These are phyloP conservation scores for Galeruca laticollis DNA, from an alignment of 2,888 invertebrate genomes.

Conservation along the genomic window DNA sequence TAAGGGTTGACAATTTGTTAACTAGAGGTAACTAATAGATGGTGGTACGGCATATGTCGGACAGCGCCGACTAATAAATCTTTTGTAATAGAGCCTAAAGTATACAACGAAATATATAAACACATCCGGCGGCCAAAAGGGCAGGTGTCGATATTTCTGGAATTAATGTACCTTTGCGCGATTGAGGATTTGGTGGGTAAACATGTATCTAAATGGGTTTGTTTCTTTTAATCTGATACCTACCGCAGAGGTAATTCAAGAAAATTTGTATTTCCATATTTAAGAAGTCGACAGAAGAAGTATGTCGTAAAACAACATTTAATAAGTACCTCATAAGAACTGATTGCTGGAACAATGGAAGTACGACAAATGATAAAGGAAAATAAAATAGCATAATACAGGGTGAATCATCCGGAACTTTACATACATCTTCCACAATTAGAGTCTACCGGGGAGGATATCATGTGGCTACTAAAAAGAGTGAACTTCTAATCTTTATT, in stretches of 20 bases:
- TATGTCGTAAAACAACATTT: too few species aligned
- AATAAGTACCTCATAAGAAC: too few species aligned
- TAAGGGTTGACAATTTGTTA: conserved; percentile 53
- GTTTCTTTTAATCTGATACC: conserved; percentile 3
- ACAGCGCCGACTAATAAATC: conserved; percentile 42
- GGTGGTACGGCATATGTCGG: conserved; percentile 47
- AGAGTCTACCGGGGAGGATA: too few species aligned
- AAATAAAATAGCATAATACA: too few species aligned
- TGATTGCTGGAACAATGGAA: too few species aligned
- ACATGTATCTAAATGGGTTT: conserved; percentile 15
- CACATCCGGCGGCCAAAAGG: conserved; percentile 36
- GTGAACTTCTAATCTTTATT: too few species aligned
- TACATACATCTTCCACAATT: too few species aligned
- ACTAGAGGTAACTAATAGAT: conserved; percentile 45
- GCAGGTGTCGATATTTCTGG: conserved; percentile 52
- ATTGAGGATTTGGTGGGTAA: conserved; percentile 48
- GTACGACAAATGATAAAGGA: too few species aligned
- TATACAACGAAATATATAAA: conserved; percentile 38
- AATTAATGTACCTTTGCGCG: conserved; percentile 53
- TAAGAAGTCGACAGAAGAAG: too few species aligned
- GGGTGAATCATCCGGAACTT: too few species aligned
- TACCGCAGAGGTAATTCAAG: background rate
- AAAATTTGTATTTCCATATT: too few species aligned
- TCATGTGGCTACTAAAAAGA: too few species aligned
- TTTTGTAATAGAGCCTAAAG: conserved; percentile 31